Evolutionary conservation across 2,888 invertebrate species (phyloP).

Genomic region (Caenorhabditis sp.): DNA sequence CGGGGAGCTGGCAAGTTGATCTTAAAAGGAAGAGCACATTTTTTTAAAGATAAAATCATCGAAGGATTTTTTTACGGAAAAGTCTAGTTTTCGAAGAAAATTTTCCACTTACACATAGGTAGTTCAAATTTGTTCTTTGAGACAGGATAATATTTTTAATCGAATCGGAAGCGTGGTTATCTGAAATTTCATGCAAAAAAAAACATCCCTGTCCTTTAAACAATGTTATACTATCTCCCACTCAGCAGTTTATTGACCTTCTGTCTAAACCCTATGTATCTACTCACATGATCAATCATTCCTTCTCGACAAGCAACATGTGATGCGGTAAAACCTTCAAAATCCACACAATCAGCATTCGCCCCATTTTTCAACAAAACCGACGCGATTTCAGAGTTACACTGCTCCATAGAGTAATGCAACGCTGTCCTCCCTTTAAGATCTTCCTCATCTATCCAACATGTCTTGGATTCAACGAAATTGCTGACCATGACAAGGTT

Average conservation of each 20-base stretch:
- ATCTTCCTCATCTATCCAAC: constrained; percentile 51
- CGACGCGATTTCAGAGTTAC: constrained; percentile 44
- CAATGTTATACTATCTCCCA: neutral
- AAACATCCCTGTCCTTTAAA: neutral
- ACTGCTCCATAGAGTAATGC: constrained; percentile 47
- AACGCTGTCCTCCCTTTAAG: constrained; percentile 50
- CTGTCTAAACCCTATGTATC: neutral
- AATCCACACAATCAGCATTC: constrained; percentile 48
- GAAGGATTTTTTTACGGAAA: too few relatives aligned
- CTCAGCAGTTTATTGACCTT: neutral
- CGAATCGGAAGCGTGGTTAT: too few relatives aligned
- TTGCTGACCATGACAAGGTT: constrained; percentile 42
- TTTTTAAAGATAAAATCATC: too few relatives aligned
- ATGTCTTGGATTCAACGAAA: constrained; percentile 42
- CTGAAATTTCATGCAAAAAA: neutral
- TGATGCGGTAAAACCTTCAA: constrained; percentile 41
- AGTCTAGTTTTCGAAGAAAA: too few relatives aligned
- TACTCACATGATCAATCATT: constrained; percentile 52
- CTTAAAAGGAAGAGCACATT: too few relatives aligned
- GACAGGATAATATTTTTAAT: too few relatives aligned
- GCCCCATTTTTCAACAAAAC: constrained; percentile 40
- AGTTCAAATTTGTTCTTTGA: too few relatives aligned
- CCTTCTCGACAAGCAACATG: constrained; percentile 54
- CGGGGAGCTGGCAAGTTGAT: too few relatives aligned
- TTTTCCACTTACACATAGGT: too few relatives aligned